Evolutionary conservation across 2,888 invertebrate species (phyloP), one percentile per base, ranked within the genome.

Genomic region (Drosophila borborema): DNA sequence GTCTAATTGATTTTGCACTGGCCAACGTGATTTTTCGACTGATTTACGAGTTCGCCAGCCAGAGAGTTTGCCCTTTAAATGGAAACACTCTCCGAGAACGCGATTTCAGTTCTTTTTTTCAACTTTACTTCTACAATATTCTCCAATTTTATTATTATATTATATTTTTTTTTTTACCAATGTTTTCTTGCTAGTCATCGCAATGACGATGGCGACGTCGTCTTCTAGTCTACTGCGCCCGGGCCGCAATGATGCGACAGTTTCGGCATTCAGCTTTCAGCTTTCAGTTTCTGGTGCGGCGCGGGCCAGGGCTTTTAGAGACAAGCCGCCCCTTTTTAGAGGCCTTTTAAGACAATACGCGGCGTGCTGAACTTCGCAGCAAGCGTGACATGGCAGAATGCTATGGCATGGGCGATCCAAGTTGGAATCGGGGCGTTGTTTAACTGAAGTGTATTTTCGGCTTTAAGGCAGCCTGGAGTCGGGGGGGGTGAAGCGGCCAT

Each of bases 301-400:
- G 54, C 68, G 56, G 72, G 68, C 66, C 79, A 82, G 80, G 82
- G 72, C 86, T 83, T 83, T 87, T 73, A 80, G 77, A 82, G 86
- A 48, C 66, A 63, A 43, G 69, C 78, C 77, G 68, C 66, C 77
- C 75, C 74, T 74, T 73, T 74, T 82, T 75, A 71, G 72, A 80
- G 77, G 74, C 78, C 71, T 81, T 83, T 81, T 81, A 89, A 87
- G 86, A 86, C 89, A 84, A 87, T 72, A 63, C 58, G 72, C 84
- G 81, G 72, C 84, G 77, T 71, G 80, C 80, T 80, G 86, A 86
- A 86, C 72, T 90, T 90, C 89, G 90, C 86, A 76, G 90, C 82
- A 86, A 88, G 72, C 79, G 69, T 89, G 89, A 89, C 77, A 34
- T 67, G 66, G 82, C 89, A 75, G 45, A 80, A 74, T 67, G 40